Evolutionary conservation across 2,888 invertebrate species (phyloP), one percentile per base, ranked within the genome.

Genomic region (Lasioglossum morio): DNA sequence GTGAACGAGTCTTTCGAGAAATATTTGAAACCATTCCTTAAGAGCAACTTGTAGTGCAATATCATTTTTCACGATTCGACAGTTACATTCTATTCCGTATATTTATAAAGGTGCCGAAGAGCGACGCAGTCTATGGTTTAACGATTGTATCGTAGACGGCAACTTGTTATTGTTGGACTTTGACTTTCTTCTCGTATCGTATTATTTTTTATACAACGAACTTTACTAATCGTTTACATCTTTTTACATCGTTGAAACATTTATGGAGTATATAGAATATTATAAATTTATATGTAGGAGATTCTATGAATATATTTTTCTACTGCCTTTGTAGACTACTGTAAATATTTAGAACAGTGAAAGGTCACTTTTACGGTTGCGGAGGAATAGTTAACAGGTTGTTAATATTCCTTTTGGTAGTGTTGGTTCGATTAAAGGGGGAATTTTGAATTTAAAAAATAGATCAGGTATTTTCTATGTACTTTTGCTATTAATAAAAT

Each of bases 11-110:
- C 97, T 83, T 98, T 97, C 95, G 96, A 97, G 87, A 96, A 96
- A 84, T 97, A 98, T 94, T 96, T 98, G 74, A 98, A 98, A 92
- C 98, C 98, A 0, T 97, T 98, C 92, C 96, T 98, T 95, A 97
- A 97, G 94, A 97, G 98, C 72, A 86, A 80, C 34, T 85, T 90
- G 60, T 90, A 89, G 74, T 69, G 66, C 27, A 74, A 63, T 77
- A 37, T 27, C 8, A 23, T 37, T 7, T 48, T 40, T 48, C 34
- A 16, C 10, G 8, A 27, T 23, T 81, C 57, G 40, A 8, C 23
- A 57, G 7, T 30, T 30, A 63, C 23, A 69, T 37, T 48, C 19
- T n/a, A 16, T 23, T 27, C 19, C 16, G 5, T 77, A 16, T 27
- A 40, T 48, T 69, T 69, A 16, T 37, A 8, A 72, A 69, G 69